Conservation (phyloP, 2,888 invertebrate species). For the Xestoiulus laeticollis region DNA sequence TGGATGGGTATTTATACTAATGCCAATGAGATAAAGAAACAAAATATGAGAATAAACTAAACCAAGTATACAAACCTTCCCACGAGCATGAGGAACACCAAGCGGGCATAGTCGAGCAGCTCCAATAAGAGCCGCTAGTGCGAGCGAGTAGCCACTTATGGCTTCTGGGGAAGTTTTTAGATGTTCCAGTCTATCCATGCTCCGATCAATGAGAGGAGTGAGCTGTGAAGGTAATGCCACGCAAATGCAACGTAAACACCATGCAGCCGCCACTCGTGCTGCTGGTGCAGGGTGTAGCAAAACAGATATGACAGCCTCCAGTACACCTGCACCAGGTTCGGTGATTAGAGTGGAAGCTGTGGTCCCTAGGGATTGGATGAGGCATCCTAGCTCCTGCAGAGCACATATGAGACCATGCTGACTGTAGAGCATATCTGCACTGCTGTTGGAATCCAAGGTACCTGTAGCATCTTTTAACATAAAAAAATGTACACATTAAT, state of each 20-base stretch:
- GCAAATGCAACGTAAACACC: conserved; percentile 91
- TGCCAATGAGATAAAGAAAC: too few species aligned
- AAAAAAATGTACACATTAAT: not conserved
- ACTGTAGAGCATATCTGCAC: conserved; percentile 88
- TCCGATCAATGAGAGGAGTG: conserved; percentile 90
- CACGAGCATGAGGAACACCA: conserved; percentile 95
- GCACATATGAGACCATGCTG: conserved; percentile 93
- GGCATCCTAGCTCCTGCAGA: conserved; percentile 89
- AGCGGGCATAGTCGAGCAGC: conserved; percentile 88
- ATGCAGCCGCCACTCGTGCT: conserved; percentile 91
- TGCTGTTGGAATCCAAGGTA: conserved; percentile 75
- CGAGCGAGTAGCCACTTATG: conserved; percentile 85
- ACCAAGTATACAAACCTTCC: conserved; percentile 74
- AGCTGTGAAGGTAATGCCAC: conserved; percentile 94
- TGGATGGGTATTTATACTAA: too few species aligned
- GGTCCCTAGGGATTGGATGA: conserved; percentile 91
- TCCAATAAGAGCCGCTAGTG: conserved; percentile 91
- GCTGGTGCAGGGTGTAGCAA: conserved; percentile 94
- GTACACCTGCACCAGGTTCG: conserved; percentile 84
- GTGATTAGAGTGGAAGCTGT: conserved; percentile 89
- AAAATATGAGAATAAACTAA: not conserved
- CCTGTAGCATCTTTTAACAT: not conserved
- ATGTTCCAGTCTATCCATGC: conserved; percentile 86
- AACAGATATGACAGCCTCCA: conserved; percentile 82
- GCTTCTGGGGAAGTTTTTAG: conserved; percentile 81